phyloP scores from a whole-genome alignment of 2,888 invertebrate species.

The Orthosia cruda region DNA sequence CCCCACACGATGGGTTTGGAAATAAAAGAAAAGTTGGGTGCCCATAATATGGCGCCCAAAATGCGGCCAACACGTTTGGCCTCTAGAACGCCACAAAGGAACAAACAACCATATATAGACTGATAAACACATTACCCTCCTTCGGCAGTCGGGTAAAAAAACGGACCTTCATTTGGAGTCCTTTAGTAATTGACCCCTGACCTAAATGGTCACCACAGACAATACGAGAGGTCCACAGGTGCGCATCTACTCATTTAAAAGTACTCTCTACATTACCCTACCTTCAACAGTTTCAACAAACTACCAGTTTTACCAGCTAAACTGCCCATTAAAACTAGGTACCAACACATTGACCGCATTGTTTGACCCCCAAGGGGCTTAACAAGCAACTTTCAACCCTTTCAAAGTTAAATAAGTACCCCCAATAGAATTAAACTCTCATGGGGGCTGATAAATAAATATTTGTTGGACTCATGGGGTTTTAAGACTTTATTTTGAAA shows the following conservation, averaged over 20 bases:
- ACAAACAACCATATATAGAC: too few species aligned
- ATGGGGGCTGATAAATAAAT: conserved; percentile 33
- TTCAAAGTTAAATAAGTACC: conserved; percentile 31
- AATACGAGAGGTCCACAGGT: too few species aligned
- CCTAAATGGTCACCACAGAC: too few species aligned
- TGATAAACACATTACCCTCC: too few species aligned
- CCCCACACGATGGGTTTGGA: too few species aligned
- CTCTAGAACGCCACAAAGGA: too few species aligned
- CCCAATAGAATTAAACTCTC: conserved; percentile 36
- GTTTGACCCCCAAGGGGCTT: conserved; percentile 20
- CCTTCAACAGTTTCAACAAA: conserved; percentile 5
- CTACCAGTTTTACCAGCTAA: conserved; percentile 6
- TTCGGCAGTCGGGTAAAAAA: too few species aligned
- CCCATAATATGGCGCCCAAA: too few species aligned
- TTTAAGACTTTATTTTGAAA: not conserved
- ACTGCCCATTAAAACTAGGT: conserved; percentile 8
- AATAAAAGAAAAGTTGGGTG: too few species aligned
- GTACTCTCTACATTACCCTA: not conserved
- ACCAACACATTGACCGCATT: not conserved
- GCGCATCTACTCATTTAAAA: not conserved
- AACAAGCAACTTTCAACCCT: conserved; percentile 39
- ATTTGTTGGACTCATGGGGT: conserved; percentile 1
- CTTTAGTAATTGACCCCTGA: too few species aligned
- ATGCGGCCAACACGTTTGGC: too few species aligned
- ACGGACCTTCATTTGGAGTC: too few species aligned